phyloP scores from a whole-genome alignment of 2,888 invertebrate species.

The Cantharis rufa region DNA sequence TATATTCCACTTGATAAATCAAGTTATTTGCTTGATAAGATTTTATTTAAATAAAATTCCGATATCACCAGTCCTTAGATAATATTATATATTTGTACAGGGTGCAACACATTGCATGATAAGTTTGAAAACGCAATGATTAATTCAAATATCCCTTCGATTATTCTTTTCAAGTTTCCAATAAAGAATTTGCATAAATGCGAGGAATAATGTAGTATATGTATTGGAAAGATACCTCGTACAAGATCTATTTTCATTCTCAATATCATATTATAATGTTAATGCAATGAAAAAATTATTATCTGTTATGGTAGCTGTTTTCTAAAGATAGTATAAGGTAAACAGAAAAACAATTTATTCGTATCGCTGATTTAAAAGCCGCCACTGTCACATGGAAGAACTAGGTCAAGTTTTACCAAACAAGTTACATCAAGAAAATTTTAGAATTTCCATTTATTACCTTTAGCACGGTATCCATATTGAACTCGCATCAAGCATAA shows the following conservation, averaged over 20 bases:
- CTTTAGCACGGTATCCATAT: not conserved
- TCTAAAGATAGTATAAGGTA: not conserved
- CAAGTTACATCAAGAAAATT: not conserved
- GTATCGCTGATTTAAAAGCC: not conserved
- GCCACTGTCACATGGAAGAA: not conserved
- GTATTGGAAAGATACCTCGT: too few relatives aligned
- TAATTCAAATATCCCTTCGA: too few relatives aligned
- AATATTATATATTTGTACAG: too few relatives aligned
- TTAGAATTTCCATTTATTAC: not conserved
- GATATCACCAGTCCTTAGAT: too few relatives aligned
- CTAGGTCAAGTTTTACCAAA: not conserved
- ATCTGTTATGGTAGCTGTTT: not conserved
- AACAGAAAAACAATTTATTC: not conserved
- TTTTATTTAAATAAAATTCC: not conserved
- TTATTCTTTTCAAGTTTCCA: too few relatives aligned
- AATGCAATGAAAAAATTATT: not conserved
- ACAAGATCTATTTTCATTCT: not conserved
- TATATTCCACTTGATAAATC: not conserved
- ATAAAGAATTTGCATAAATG: too few relatives aligned
- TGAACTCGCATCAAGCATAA: not conserved
- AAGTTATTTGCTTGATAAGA: not conserved
- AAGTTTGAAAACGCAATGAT: not conserved
- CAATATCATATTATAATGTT: not conserved
- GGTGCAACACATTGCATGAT: not conserved
- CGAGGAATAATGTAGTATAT: too few relatives aligned